Conservation (phyloP, 2,888 invertebrate genomes). For the Erebia aethiops region DNA sequence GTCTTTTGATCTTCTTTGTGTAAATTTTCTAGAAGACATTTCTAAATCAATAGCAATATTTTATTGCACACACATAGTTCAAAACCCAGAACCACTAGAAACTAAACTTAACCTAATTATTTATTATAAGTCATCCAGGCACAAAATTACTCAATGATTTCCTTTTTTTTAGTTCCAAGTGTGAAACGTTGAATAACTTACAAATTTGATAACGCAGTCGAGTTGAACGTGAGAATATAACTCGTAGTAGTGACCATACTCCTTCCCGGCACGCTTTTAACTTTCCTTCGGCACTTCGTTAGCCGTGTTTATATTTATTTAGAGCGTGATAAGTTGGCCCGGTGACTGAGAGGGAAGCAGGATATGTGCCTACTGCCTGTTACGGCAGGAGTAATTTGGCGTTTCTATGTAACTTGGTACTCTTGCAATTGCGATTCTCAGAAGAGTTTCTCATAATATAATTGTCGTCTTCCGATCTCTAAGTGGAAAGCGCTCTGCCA, state of each 20-base stretch:
- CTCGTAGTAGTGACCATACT: conserved; percentile 52
- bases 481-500: too few species aligned
- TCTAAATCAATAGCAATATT: too few species aligned
- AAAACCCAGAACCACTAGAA: too few species aligned
- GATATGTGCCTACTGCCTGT: conserved; percentile 63
- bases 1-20: too few species aligned
- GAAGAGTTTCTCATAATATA: not conserved
- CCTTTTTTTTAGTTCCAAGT: too few species aligned
- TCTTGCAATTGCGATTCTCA: conserved; percentile 16
- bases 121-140: too few species aligned
- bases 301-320: conserved; percentile 78
- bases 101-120: too few species aligned
- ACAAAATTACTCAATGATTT: too few species aligned
- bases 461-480: too few species aligned
- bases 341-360: conserved; percentile 67
- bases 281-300: conserved; percentile 79
- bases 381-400: conserved; percentile 51
- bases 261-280: conserved; percentile 71
- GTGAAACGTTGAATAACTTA: not conserved
- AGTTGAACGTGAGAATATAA: conserved; percentile 16
- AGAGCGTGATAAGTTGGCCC: conserved; percentile 74
- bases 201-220: not conserved
- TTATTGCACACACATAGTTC: too few species aligned
- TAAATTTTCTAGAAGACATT: too few species aligned
- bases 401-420: conserved; percentile 41